These are phyloP conservation scores for Octodonta nipae DNA, from an alignment of 2,888 invertebrate genomes.

Conservation along the genomic window DNA sequence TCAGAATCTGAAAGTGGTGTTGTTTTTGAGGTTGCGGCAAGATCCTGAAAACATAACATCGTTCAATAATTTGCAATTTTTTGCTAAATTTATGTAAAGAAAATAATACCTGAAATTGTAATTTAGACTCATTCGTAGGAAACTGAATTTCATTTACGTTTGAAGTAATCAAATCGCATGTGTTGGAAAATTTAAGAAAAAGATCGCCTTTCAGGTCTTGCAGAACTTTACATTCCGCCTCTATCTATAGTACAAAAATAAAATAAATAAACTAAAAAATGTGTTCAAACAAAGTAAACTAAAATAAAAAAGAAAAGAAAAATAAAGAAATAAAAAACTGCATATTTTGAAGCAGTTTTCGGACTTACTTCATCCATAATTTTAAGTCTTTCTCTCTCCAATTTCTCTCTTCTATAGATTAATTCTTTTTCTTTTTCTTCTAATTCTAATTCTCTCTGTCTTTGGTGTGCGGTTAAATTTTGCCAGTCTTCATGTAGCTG, in stretches of 20 bases:
- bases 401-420: slow-evolving; percentile 36
- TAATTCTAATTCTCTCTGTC: slow-evolving; percentile 42
- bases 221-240: slow-evolving; percentile 50
- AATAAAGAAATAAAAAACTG: slow-evolving; percentile 19
- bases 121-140: slow-evolving; percentile 26
- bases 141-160: slow-evolving; percentile 29
- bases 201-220: slow-evolving; percentile 31
- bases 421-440: slow-evolving; percentile 45
- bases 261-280: slow-evolving; percentile 22
- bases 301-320: slow-evolving; percentile 7
- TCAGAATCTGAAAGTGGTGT: slow-evolving; percentile 45
- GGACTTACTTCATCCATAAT: slow-evolving; percentile 37
- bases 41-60: slow-evolving; percentile 33
- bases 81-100: not conserved
- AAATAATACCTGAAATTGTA: slow-evolving; percentile 30
- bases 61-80: not conserved
- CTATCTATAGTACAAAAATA: slow-evolving; percentile 42
- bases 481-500: slow-evolving; percentile 38
- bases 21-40: slow-evolving; percentile 40
- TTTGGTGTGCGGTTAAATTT: slow-evolving; percentile 37
- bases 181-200: slow-evolving; percentile 26
- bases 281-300: slow-evolving; percentile 23
- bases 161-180: slow-evolving; percentile 27
- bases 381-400: slow-evolving; percentile 42
- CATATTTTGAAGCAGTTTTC: slow-evolving; percentile 3